Percentiles rank a stretch among this genome's conserved stretches.
phyloP scores from a whole-genome alignment of 1,140 invertebrate genomes.

The Eufriesea mexicana region DNA sequence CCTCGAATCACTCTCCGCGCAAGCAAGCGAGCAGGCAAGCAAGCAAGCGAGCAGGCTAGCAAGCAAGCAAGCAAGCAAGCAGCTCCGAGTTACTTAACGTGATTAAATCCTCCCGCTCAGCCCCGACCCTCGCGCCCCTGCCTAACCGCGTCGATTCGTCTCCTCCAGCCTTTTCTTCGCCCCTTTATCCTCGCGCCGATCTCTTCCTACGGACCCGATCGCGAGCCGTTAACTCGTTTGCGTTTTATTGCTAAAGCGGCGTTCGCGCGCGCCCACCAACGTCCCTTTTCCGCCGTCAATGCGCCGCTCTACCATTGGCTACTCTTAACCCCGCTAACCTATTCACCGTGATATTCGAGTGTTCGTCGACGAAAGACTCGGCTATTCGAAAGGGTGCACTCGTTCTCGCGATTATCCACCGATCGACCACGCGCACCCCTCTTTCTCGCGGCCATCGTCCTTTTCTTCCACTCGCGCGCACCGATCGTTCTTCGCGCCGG shows the following conservation, averaged over 20 bases:
- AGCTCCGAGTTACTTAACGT: slow-evolving; percentile 67
- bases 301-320: neutral
- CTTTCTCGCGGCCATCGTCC: neutral
- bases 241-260: slow-evolving; percentile 43
- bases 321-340: neutral
- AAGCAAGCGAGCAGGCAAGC: slow-evolving; percentile 43
- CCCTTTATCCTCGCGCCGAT: slow-evolving; percentile 24
- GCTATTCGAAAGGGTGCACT: neutral
- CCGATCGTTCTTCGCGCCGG: no score
- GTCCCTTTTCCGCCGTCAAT: neutral
- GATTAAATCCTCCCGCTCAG: slow-evolving; percentile 63
- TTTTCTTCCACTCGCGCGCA: no score
- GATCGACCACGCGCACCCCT: neutral
- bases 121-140: neutral
- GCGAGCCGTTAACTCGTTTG: slow-evolving; percentile 43
- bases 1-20: slow-evolving; percentile 51
- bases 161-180: slow-evolving; percentile 17
- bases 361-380: neutral
- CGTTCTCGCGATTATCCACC: neutral
- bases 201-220: slow-evolving; percentile 25
- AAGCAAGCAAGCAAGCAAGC: slow-evolving; percentile 43
- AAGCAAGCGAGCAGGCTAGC: slow-evolving; percentile 41
- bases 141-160: slow-evolving; percentile 47
- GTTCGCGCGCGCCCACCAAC: neutral
- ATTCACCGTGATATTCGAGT: neutral